These are phyloP conservation scores for Podocnemis expansa DNA, from an alignment of 2,113 vertebrate genomes.

Conservation along the genomic window DNA sequence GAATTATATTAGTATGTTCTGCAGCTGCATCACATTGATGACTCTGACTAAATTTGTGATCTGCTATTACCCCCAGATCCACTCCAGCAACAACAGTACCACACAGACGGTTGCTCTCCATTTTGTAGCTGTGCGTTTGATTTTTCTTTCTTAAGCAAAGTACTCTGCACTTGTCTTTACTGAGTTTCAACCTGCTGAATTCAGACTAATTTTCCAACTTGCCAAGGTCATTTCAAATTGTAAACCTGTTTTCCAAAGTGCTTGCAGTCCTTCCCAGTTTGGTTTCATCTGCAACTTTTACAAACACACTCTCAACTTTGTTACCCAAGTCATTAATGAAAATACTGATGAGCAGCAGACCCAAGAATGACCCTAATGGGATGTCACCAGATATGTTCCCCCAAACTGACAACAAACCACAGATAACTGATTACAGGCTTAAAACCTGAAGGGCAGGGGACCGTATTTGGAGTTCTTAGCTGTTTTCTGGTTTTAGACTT, in stretches of 20 bases:
- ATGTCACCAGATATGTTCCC: neutral
- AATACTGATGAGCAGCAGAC: neutral
- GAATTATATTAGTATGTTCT: neutral
- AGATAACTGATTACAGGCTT: neutral
- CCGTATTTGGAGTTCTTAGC: neutral
- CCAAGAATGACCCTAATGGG: neutral
- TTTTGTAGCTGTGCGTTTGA: neutral
- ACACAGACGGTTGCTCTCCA: neutral
- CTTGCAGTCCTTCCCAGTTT: neutral
- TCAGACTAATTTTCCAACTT: neutral
- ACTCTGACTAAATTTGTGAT: neutral
- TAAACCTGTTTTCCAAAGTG: neutral
- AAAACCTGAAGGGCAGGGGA: neutral
- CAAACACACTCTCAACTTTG: neutral
- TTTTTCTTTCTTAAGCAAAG: neutral
- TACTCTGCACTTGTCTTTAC: neutral
- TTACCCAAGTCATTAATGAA: neutral
- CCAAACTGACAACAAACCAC: neutral
- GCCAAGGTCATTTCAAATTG: neutral
- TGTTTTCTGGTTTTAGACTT: neutral
- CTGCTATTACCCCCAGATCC: neutral
- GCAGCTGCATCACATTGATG: neutral
- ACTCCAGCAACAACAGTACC: neutral
- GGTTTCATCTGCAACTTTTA: neutral
- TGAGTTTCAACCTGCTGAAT: too few species aligned